A percentile compares a stretch with the other conserved stretches of the same genome.
Evolutionary conservation across 92 coral and sea anemone species (phyloP).

Genomic region (Actinostola sp.): DNA sequence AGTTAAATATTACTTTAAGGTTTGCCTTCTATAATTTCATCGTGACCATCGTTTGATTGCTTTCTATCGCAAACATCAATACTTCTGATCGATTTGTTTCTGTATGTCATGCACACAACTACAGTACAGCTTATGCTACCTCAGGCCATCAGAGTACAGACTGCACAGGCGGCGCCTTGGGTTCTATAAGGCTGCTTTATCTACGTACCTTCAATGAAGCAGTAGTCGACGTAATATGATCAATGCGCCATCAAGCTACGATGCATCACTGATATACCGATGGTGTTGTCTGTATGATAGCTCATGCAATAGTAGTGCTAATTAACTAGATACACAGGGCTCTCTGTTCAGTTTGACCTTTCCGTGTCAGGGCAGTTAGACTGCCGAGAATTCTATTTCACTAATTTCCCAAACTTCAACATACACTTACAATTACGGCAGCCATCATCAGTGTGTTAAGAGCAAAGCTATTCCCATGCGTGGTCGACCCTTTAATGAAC

Average conservation of each 20-base stretch:
- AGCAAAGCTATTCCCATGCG: no score
- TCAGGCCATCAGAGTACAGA: no score
- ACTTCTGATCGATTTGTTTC: no score
- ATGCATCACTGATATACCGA: no score
- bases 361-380: neutral
- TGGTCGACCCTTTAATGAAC: neutral
- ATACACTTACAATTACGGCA: no score
- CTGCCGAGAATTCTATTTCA: neutral
- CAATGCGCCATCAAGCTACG: neutral
- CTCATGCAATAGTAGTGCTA: neutral
- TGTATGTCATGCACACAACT: no score
- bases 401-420: neutral
- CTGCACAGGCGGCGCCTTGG: no score
- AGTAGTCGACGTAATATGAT: neutral
- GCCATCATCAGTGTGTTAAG: neutral
- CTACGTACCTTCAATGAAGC: neutral
- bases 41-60: no score
- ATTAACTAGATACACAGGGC: slow-evolving; percentile 3
- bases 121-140: no score
- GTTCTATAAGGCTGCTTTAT: neutral
- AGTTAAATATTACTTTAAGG: no score
- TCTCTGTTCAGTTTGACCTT: slow-evolving; percentile 5
- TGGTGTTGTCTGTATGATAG: neutral
- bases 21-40: no score
- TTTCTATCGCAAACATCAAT: no score